Percentiles rank a stretch among this genome's conserved stretches.
Conservation (phyloP, 2,888 invertebrate species). For the Ormyrus rosae region DNA sequence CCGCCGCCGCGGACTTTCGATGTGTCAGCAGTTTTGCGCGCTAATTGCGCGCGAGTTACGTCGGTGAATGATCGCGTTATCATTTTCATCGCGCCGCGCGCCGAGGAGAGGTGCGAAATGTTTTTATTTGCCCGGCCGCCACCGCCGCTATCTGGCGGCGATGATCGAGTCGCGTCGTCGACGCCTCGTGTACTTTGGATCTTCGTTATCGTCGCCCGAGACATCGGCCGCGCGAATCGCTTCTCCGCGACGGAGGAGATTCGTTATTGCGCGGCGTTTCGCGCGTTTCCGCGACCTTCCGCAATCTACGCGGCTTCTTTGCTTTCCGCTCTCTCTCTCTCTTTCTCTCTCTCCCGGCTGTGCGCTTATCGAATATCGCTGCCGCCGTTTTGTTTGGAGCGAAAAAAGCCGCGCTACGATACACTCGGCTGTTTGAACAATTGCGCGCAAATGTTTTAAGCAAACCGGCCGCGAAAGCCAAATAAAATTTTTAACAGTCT, state of each 20-base stretch:
- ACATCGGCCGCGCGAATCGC: constrained; percentile 25
- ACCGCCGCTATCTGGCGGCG: constrained; percentile 7
- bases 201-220: constrained; percentile 32
- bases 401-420: too few relatives aligned
- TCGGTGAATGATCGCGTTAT: constrained; percentile 20
- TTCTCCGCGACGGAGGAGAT: neutral
- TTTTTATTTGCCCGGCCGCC: constrained; percentile 34
- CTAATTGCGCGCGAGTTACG: neutral
- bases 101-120: constrained; percentile 14
- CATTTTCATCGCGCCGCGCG: constrained; percentile 34
- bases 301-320: too few relatives aligned
- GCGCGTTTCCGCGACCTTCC: too few relatives aligned
- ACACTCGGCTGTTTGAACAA: too few relatives aligned
- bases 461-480: too few relatives aligned
- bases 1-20: too few relatives aligned
- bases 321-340: neutral
- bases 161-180: constrained; percentile 15
- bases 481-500: too few relatives aligned
- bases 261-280: constrained; percentile 5
- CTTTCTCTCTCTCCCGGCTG: neutral
- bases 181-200: constrained; percentile 39
- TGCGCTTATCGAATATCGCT: neutral
- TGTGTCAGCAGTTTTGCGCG: neutral
- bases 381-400: too few relatives aligned
- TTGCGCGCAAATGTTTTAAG: too few relatives aligned